Conservation (phyloP, 2,888 invertebrate species). For the Pandemis heparana region DNA sequence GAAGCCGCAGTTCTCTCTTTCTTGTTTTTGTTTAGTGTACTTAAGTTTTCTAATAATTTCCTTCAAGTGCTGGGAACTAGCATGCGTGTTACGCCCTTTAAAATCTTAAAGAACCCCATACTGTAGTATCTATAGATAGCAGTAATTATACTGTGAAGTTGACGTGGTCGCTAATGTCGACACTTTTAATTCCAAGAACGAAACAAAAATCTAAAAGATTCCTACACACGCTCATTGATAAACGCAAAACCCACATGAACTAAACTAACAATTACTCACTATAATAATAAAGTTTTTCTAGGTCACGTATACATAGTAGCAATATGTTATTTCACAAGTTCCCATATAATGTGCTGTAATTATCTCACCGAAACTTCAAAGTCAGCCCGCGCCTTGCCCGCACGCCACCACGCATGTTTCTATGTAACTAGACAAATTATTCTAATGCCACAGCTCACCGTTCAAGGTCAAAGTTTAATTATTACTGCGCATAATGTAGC, state of each 20-base stretch:
- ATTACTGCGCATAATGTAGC: conserved; percentile 44
- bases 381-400: conserved; percentile 45
- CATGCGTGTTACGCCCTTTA: too few relatives aligned
- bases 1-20: too few relatives aligned
- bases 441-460: conserved; percentile 61
- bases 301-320: conserved; percentile 57
- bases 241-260: conserved; percentile 5
- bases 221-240: conserved; percentile 26
- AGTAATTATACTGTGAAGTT: neutral
- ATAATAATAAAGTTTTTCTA: conserved; percentile 59
- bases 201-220: conserved; percentile 4
- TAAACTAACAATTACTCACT: conserved; percentile 42
- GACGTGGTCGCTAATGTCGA: neutral
- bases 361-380: conserved; percentile 64
- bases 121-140: neutral
- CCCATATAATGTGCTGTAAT: conserved; percentile 68
- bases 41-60: too few relatives aligned
- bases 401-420: conserved; percentile 70
- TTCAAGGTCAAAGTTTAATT: conserved; percentile 67
- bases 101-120: too few relatives aligned
- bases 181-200: neutral
- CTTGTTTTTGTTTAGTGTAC: too few relatives aligned
- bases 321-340: conserved; percentile 63
- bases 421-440: conserved; percentile 68
- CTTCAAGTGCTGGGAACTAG: too few relatives aligned